phyloP scores from a whole-genome alignment of 2,113 vertebrate genomes.

The Phrynocephalus versicolor region DNA sequence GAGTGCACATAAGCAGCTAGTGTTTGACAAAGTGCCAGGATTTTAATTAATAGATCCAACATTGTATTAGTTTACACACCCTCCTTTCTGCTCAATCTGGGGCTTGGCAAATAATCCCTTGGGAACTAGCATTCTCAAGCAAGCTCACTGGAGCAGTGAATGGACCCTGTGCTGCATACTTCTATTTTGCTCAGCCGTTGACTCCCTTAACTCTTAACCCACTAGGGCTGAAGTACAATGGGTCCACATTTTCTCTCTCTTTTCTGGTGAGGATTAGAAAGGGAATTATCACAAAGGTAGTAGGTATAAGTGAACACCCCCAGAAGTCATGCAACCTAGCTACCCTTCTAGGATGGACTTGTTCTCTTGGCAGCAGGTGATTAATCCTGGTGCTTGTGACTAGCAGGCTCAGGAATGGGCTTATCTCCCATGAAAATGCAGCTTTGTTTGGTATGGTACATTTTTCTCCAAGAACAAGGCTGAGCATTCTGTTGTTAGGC shows the following conservation, averaged over 20 bases:
- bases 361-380: not conserved
- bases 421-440: not conserved
- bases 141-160: slow-evolving; percentile 2
- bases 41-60: slow-evolving; percentile 66
- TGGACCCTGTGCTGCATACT: not conserved
- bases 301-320: not conserved
- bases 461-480: not conserved
- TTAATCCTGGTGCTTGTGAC: not conserved
- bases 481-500: not conserved
- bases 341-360: not conserved
- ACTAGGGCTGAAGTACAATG: not conserved
- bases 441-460: not conserved
- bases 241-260: not conserved
- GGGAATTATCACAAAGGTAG: rapidly evolving
- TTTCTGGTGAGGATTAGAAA: not conserved
- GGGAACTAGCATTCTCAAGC: slow-evolving; percentile 34
- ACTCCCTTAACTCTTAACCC: not conserved
- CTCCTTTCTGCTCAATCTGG: slow-evolving; percentile 63
- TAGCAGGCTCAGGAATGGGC: not conserved
- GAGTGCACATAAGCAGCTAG: slow-evolving; percentile 62
- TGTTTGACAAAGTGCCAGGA: slow-evolving; percentile 52
- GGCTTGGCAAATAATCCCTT: slow-evolving; percentile 58
- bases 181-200: slow-evolving; percentile 23
- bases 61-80: slow-evolving; percentile 68
- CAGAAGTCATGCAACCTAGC: not conserved